phyloP scores from a whole-genome alignment of 2,113 vertebrate genomes.

The Gambusia affinis region DNA sequence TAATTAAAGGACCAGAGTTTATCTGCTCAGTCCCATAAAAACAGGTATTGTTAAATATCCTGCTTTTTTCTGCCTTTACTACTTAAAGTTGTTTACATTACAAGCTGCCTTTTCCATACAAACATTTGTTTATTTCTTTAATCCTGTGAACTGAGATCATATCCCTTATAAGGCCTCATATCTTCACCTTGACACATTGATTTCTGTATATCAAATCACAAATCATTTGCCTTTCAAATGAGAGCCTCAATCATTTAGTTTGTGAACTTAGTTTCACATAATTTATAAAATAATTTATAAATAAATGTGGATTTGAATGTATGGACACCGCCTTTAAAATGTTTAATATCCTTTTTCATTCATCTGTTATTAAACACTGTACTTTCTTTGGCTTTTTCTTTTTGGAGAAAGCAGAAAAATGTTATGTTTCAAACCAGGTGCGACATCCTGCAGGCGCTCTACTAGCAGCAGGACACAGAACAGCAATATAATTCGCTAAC shows the following conservation, averaged over 20 bases:
- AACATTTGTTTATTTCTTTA: neutral
- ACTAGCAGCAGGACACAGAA: constrained; percentile 69
- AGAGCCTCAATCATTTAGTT: neutral
- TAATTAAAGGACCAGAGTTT: constrained; percentile 5
- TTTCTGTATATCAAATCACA: neutral
- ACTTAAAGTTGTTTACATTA: neutral
- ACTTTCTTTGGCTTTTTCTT: constrained; percentile 6
- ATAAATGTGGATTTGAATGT: constrained; percentile 26
- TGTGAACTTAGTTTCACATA: neutral
- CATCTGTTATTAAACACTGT: constrained; percentile 18
- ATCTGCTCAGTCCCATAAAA: constrained; percentile 8
- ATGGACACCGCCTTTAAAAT: constrained; percentile 28
- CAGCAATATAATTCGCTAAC: constrained; percentile 76
- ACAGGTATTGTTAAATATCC: neutral
- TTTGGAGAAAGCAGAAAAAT: constrained; percentile 25
- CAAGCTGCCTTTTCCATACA: neutral
- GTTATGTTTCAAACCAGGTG: constrained; percentile 53
- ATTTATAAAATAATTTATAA: constrained; percentile 20
- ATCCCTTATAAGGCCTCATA: neutral
- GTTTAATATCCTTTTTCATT: constrained; percentile 36
- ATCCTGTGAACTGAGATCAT: neutral
- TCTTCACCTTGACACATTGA: neutral
- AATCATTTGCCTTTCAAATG: neutral
- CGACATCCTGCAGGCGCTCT: constrained; percentile 55
- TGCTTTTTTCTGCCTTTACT: neutral